Base-by-base conservation (phyloP, 2,113 vertebrate species). In the Connochaetes taurinus region DNA sequence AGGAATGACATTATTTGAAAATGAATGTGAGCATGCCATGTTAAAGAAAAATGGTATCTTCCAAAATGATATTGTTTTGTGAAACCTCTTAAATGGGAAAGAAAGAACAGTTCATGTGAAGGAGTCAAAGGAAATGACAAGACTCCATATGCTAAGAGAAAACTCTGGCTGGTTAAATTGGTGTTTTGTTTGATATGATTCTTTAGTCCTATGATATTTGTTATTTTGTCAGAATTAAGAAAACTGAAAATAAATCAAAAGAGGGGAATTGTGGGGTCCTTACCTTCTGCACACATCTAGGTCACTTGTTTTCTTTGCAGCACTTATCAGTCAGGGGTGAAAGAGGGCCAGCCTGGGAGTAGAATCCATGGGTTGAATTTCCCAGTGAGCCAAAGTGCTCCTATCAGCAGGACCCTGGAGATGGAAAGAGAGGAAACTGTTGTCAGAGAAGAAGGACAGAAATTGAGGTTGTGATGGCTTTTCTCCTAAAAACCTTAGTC, bases 321-420 rank as follows among this genome's bases (percentile, higher is more conserved):
- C 10, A 6, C n/a, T 33, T 21, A 9, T 2, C 13, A 2, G 76
- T 36, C 8, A 13, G 14, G 0, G 21, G n/a, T 8, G 43, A 17
- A 9, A 52, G 15, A 9, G 7, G 6, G 1, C 2, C 31, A 21
- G 29, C 13, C 8, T 23, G 36, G 11, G 7, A 0, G 31, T 3
- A 3, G 40, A 31, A 31, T 10, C 8, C 3, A 0, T 7, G 50
- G 17, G 2, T 0, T 29, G n/a, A 33, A 6, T 12, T 47, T 47
- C 85, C 6, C 13, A 9, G 15, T 2, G 50, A 13, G 17, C 5
- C 36, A 14, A 6, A 6, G 47, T 3, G 3, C 5, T 10, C 2
- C 12, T 29, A 3, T 25, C 29, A 1, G 0, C 0, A 27, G 29
- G 10, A 33, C 29, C 3, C 60, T 64, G 62, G 55, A 43, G 62